phyloP scores from a whole-genome alignment of 2,888 invertebrate genomes.

The Agrotis puta region DNA sequence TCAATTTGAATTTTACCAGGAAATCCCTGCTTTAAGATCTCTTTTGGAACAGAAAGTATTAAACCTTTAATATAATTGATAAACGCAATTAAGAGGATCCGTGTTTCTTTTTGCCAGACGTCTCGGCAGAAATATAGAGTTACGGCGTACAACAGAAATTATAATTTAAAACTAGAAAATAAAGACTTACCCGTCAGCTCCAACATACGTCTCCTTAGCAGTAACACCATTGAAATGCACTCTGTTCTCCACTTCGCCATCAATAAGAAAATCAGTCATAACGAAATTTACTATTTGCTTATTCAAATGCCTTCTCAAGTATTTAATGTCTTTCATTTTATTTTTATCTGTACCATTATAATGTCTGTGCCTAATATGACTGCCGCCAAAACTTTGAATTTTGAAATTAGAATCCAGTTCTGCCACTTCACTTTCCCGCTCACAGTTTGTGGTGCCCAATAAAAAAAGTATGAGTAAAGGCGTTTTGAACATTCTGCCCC shows the following conservation, averaged over 20 bases:
- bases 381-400: constrained; percentile 57
- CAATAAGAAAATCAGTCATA: constrained; percentile 92
- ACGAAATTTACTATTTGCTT: constrained; percentile 91
- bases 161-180: neutral
- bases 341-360: constrained; percentile 71
- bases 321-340: constrained; percentile 83
- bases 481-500: constrained; percentile 83
- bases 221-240: constrained; percentile 92
- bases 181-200: constrained; percentile 87
- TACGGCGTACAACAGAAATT: too few relatives aligned
- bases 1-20: too few relatives aligned
- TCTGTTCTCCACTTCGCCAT: constrained; percentile 93
- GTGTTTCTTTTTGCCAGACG: too few relatives aligned
- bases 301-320: constrained; percentile 84
- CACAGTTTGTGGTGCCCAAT: constrained; percentile 84
- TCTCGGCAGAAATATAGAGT: too few relatives aligned
- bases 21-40: too few relatives aligned
- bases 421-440: constrained; percentile 75
- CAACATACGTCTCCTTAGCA: constrained; percentile 93
- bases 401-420: constrained; percentile 66
- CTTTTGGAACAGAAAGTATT: too few relatives aligned
- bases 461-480: constrained; percentile 83
- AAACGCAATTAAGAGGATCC: too few relatives aligned
- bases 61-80: too few relatives aligned
- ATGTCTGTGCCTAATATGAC: constrained; percentile 76